Conservation (phyloP, 2,888 invertebrate species). For the Marasmarcha lunaedactyla region DNA sequence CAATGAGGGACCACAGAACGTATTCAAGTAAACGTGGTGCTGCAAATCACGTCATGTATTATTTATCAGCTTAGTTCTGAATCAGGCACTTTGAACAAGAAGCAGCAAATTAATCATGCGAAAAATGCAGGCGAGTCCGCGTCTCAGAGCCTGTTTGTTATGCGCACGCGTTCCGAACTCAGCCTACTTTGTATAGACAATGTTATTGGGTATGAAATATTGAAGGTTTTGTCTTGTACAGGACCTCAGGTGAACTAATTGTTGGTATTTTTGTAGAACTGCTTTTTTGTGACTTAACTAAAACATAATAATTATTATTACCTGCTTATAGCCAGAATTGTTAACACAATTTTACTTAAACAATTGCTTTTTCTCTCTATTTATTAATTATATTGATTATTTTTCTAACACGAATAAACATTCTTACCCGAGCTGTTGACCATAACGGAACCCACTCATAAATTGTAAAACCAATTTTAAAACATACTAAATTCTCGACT, state of each 20-base stretch:
- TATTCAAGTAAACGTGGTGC: conserved; percentile 35
- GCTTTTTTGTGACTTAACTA: too few species aligned
- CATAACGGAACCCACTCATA: too few species aligned
- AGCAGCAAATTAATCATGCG: conserved; percentile 62
- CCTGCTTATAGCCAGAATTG: too few species aligned
- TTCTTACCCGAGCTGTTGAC: too few species aligned
- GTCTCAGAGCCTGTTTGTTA: neutral
- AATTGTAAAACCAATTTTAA: too few species aligned
- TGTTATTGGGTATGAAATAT: conserved; percentile 26
- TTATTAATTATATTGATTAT: too few species aligned
- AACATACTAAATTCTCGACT: too few species aligned
- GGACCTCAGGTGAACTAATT: conserved; percentile 11
- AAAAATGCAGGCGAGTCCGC: conserved; percentile 47
- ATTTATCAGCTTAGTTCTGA: conserved; percentile 56
- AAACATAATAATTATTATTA: too few species aligned
- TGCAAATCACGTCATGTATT: conserved; percentile 43
- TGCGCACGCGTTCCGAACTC: too few species aligned
- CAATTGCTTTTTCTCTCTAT: too few species aligned
- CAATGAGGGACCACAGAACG: conserved; percentile 27
- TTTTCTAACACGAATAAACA: too few species aligned
- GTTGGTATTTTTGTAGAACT: conserved; percentile 6
- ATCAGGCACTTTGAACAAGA: conserved; percentile 59
- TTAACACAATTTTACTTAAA: too few species aligned
- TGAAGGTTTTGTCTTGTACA: conserved; percentile 25
- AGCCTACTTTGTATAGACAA: conserved; percentile 6